Conservation (phyloP, 2,797 vertebrate genomes). For the Forpus xanthops region DNA sequence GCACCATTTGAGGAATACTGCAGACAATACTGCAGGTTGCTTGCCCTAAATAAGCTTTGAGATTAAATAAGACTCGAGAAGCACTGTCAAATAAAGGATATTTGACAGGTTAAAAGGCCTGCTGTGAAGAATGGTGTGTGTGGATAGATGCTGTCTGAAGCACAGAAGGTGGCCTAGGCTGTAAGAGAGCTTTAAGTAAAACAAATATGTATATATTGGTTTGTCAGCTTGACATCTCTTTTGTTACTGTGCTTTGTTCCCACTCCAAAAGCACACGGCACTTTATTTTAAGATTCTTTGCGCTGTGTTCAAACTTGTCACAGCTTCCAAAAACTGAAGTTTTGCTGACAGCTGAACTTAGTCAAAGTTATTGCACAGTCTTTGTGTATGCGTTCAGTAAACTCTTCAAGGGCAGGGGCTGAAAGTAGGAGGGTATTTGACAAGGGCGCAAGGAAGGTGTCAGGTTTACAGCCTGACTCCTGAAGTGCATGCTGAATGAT, state of each 20-base stretch:
- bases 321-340: not conserved
- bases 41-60: not conserved
- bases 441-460: not conserved
- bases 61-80: not conserved
- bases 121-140: not conserved
- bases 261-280: not conserved
- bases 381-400: not conserved
- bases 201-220: not conserved
- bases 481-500: not conserved
- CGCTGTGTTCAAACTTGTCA: not conserved
- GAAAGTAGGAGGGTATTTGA: slow-evolving; percentile 21
- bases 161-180: not conserved
- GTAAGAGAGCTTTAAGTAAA: slow-evolving; percentile 11
- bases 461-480: slow-evolving; percentile 6
- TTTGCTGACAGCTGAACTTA: slow-evolving; percentile 24
- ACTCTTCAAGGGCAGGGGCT: not conserved
- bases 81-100: not conserved
- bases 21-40: not conserved
- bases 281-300: not conserved
- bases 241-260: not conserved
- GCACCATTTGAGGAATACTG: not conserved
- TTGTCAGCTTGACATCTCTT: not conserved
- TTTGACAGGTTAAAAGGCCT: slow-evolving; percentile 32
- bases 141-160: not conserved
- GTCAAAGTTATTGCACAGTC: not conserved